These are phyloP conservation scores for Microcebus lehilahytsara DNA, from an alignment of 2,113 vertebrate genomes.

Conservation along the genomic window DNA sequence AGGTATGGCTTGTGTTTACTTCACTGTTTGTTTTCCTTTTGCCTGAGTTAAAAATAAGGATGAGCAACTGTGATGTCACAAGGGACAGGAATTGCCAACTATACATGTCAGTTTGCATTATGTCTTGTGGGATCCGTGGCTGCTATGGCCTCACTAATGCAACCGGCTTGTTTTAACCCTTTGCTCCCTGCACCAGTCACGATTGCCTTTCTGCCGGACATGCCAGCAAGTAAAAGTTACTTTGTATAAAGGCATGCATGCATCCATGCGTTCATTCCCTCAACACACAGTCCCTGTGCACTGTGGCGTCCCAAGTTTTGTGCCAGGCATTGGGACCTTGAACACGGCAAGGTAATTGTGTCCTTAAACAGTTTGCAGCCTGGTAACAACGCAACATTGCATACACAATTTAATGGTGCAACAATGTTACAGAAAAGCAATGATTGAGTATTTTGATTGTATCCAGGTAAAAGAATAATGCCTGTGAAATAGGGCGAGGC, in stretches of 20 bases:
- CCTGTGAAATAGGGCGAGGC: neutral
- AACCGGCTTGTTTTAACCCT: neutral
- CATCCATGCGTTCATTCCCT: rapidly evolving
- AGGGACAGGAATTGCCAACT: neutral
- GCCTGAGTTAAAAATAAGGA: neutral
- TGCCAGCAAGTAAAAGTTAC: neutral
- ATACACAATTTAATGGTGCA: too few relatives aligned
- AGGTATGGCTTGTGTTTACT: neutral
- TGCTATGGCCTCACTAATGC: neutral
- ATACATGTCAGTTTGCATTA: neutral
- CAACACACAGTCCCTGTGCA: rapidly evolving
- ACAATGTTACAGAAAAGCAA: neutral
- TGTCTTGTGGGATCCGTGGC: neutral
- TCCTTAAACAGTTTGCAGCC: neutral
- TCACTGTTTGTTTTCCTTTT: neutral
- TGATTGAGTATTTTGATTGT: neutral
- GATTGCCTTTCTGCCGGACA: neutral
- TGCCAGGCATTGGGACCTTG: neutral
- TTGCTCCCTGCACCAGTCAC: neutral
- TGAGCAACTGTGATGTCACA: neutral
- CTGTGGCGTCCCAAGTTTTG: rapidly evolving
- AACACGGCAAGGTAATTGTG: neutral
- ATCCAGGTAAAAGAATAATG: neutral
- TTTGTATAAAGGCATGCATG: rapidly evolving
- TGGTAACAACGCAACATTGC: rapidly evolving